Percentiles rank a stretch among this genome's conserved stretches.
phyloP scores from a whole-genome alignment of 2,888 invertebrate genomes.

The Stenurella melanura region DNA sequence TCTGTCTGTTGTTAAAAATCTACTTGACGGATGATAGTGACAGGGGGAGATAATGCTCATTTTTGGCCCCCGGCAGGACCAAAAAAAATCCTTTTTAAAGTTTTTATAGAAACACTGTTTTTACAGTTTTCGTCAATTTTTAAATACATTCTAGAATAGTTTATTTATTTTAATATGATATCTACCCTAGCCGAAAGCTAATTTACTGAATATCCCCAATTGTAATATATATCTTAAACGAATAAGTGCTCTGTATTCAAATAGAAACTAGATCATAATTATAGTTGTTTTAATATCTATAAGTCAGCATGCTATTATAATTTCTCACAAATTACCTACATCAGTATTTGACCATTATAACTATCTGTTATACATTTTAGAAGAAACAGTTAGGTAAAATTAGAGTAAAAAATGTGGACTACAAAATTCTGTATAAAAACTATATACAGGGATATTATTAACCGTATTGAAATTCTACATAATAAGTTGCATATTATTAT shows the following conservation, averaged over 20 bases:
- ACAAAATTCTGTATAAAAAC: not conserved
- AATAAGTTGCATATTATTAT: not conserved
- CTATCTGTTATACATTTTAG: conserved; percentile 12
- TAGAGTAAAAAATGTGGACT: conserved; percentile 2
- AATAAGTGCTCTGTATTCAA: not conserved
- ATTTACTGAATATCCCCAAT: too few relatives aligned
- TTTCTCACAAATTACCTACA: conserved; percentile 13
- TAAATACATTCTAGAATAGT: too few relatives aligned
- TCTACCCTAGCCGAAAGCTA: too few relatives aligned
- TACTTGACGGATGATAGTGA: too few relatives aligned
- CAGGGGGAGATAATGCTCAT: too few relatives aligned
- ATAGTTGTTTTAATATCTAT: conserved; percentile 18
- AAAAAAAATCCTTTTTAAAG: too few relatives aligned
- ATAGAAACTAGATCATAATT: conserved; percentile 23
- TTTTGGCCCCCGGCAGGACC: too few relatives aligned
- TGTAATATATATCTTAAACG: not conserved
- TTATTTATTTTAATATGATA: too few relatives aligned
- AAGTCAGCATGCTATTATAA: not conserved
- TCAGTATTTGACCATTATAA: conserved; percentile 1
- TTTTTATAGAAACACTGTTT: too few relatives aligned
- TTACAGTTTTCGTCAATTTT: too few relatives aligned
- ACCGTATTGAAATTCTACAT: not conserved
- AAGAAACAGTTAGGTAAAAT: conserved; percentile 8
- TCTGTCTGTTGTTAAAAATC: too few relatives aligned
- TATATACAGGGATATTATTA: not conserved